Evolutionary conservation across 2,797 vertebrate genomes (phyloP), one percentile per base, ranked within the genome.

Genomic region (Chelonia mydas): DNA sequence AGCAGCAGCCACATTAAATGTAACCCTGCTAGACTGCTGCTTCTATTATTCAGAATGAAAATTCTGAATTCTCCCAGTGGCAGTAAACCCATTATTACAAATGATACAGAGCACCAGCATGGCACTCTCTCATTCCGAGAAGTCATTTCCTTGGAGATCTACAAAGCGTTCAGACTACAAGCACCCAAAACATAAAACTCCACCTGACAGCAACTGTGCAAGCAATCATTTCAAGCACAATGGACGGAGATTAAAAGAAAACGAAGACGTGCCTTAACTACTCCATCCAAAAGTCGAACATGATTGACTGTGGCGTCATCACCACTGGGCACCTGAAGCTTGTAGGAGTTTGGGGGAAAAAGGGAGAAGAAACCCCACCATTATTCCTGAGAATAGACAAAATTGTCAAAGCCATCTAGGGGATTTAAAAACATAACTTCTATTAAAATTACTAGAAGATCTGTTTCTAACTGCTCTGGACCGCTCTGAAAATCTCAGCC

Each of bases 1-100:
- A 55, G 87, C 81, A 79, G 82, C 82, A 89, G 16, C 0, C 0
- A 41, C 1, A 1, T 3, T 3, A 12, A 83, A 28, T 2, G 33
- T 23, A 51, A 49, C 7, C 19, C 86, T 54, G 33, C 50, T 76
- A 77, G 27, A 41, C 16, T 4, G 47, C 12, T 77, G 76, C 0
- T 7, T 17, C 53, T 53, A 10, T 47, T 11, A 77, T 54, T 41
- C 13, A 59, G 0, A 37, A 57, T 53, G 13, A 28, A 23, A 6
- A 23, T 10, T n/a, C 41, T 41, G 41, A 41, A 41, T 89, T 68
- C 68, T 68, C 53, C 83, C 3, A 3, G 41, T 23, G 87, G 61
- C 89, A 72, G 1, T n/a, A 16, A 84, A 80, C 82, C 49, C 9
- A 9, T 23, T 10, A 2, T 7, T 23, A 31, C 89, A 81, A 61